These are phyloP conservation scores for Chloropsis hardwickii DNA, from an alignment of 2,113 vertebrate genomes.

Conservation along the genomic window DNA sequence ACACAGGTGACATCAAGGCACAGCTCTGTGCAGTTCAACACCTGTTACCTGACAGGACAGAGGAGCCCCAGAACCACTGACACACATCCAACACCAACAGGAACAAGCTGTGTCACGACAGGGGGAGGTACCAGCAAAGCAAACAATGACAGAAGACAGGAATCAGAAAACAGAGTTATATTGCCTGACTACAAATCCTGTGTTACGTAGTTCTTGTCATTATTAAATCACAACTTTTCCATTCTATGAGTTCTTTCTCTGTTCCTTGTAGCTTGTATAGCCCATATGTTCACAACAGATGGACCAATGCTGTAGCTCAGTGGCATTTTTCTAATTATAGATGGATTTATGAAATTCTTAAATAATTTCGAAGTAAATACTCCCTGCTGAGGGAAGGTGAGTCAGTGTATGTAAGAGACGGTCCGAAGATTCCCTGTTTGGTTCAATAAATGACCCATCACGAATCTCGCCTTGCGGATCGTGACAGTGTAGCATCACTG, in stretches of 20 bases:
- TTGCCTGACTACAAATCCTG: neutral
- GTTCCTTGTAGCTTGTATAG: neutral
- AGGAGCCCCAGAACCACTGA: neutral
- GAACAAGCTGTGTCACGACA: fast-evolving
- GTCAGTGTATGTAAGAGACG: neutral
- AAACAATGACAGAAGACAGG: neutral
- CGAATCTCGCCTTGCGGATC: too few relatives aligned
- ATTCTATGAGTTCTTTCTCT: neutral
- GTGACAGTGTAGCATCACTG: neutral
- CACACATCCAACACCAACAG: neutral
- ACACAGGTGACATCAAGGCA: neutral
- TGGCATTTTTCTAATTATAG: neutral
- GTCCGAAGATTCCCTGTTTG: too few relatives aligned
- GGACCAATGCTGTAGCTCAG: neutral
- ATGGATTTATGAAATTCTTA: neutral
- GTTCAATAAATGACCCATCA: too few relatives aligned
- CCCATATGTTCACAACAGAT: neutral
- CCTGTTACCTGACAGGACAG: neutral
- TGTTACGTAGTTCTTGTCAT: neutral
- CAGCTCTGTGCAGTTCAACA: neutral
- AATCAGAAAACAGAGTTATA: neutral
- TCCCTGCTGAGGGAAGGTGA: neutral
- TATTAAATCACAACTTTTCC: neutral
- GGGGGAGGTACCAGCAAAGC: neutral
- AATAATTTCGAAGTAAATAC: neutral